Conservation (phyloP, 2,797 vertebrate genomes). For the Phoxinus dragarum region DNA sequence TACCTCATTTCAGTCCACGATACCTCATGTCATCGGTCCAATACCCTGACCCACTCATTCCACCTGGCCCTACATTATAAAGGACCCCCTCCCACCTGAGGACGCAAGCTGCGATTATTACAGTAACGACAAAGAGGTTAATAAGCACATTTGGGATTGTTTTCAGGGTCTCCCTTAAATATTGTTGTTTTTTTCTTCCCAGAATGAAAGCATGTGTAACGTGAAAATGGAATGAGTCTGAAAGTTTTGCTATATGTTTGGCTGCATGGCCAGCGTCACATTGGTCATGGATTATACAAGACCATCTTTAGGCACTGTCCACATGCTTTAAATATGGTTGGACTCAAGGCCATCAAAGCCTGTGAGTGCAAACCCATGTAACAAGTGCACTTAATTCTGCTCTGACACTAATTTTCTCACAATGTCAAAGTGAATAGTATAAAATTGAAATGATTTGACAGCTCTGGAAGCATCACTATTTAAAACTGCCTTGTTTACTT, state of each 20-base stretch:
- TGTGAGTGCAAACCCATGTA: background rate
- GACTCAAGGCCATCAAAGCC: background rate
- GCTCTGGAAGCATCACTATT: background rate
- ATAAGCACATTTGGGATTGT: background rate
- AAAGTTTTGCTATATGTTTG: background rate
- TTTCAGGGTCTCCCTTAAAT: background rate
- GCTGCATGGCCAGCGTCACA: background rate
- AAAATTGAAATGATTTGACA: background rate
- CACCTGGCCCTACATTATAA: conserved; percentile 82
- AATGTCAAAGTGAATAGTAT: conserved; percentile 2
- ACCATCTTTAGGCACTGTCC: background rate
- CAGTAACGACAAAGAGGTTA: background rate
- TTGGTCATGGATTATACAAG: background rate
- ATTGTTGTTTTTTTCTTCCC: background rate
- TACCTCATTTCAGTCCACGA: conserved; percentile 50
- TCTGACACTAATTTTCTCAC: conserved; percentile 9
- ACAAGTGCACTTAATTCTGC: conserved; percentile 36
- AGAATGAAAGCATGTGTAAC: background rate
- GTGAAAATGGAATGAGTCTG: background rate
- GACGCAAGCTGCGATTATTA: background rate
- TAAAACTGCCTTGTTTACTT: conserved; percentile 19
- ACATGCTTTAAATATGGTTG: background rate
- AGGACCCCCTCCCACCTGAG: conserved; percentile 84
- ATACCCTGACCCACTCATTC: conserved; percentile 64
- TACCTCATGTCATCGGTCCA: conserved; percentile 68